Base-by-base conservation (phyloP, 2,797 vertebrate genomes). In the Sebastiscus tertius region DNA sequence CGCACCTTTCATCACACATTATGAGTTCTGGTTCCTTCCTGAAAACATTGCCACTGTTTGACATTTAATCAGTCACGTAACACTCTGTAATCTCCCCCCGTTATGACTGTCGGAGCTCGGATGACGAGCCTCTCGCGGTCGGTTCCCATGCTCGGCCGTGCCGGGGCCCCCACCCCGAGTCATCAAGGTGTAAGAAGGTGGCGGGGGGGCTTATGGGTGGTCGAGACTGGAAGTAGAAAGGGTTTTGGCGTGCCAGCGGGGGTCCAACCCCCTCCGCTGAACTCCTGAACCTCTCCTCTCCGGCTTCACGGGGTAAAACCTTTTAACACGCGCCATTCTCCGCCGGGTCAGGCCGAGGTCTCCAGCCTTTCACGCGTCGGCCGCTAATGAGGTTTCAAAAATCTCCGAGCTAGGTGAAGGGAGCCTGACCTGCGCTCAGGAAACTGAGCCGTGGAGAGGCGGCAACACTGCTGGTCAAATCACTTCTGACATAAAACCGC, bases 351-450 rank as follows among this genome's bases (percentile, higher is more conserved):
- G 82, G 39, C 70, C 56, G 33, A 76, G 94, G 93, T 95, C 89
- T 80, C 64, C 71, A 66, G 89, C 91, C 90, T 92, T 95, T 95
- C 94, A 94, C 95, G 83, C 93, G 60, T 92, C 49, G 31, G 77
- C 82, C 55, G 80, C 91, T 96, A 95, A 96, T 94, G 93, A 96
- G 94, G 92, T 89, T 91, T 93, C 63, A 88, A 80, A 46, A 91
- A 89, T 85, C 75, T 77, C 54, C 56, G 77, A 66, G 82, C 84
- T 69, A 91, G 92, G 92, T 88, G 91, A 91, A 64, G 69, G 85
- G 83, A 90, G 91, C 55, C 84, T 90, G 90, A 92, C 89, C 89
- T 82, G 84, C 75, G 72, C 82, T 86, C 59, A 20, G 61, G 80
- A 75, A 79, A 52, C 73, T 5, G 87, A 91, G 85, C 83, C 49